Base-by-base conservation (phyloP, 2,888 invertebrate genomes). In the Microplitis deprimator region DNA sequence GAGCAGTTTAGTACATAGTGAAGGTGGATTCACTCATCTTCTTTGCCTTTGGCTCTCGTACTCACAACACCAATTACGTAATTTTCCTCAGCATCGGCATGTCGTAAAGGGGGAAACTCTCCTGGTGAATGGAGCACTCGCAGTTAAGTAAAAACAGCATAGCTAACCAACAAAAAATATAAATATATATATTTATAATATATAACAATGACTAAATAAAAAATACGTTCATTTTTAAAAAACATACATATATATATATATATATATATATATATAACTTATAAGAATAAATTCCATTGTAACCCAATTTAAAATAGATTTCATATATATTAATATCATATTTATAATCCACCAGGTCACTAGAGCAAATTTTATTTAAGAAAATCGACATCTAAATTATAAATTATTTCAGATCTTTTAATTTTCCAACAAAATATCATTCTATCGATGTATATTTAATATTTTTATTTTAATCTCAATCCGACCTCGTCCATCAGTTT, bases 61-160 rank as follows among this genome's bases (percentile, higher is more conserved):
- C 38, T 38, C 62, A 29, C 62, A n/a, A 16, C 71, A 38, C 62
- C 71, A 72, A 72, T 72, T 72, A 72, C 71, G 71, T 62, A 62
- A 72, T 72, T 62, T 72, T 61, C 62, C 71, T 61, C 39, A 16
- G 40, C 61, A 61, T 16, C 40, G 71, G 59, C 62, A 60, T 39
- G 71, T 72, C 62, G 62, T 72, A 72, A 72, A 72, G 71, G 40
- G 29, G 39, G 17, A 60, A 70, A 70, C 50, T 59, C 16, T 10
- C 17, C 7, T n/a, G 40, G 61, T 40, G 20, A 59, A 71, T 61
- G 38, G 38, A 72, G 16, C 29, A 6, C 61, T 20, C 62, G 50
- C 50, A 13, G 10, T 38, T 62, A 10, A 61, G 38, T 17, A 20
- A 62, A 40, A 72, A 60, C 50, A 38, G 61, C 39, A 72, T 72